A percentile compares a stretch with the other conserved stretches of the same genome.
Conservation (phyloP, 2,797 vertebrate genomes). For the Myotis daubentonii region DNA sequence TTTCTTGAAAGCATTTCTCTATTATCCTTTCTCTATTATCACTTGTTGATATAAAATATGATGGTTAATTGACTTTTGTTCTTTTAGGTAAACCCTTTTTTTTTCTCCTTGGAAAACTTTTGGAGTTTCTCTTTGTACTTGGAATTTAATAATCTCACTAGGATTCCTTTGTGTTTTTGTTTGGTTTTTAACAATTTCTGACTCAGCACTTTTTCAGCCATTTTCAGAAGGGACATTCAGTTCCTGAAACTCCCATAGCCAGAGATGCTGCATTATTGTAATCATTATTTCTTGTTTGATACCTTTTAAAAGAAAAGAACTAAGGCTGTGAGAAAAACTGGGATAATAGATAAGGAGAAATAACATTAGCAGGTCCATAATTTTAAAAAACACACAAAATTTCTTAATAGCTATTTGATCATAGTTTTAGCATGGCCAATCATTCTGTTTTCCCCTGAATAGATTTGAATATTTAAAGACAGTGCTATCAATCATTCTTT, state of each 20-base stretch:
- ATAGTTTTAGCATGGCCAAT: neutral
- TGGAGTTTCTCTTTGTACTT: conserved; percentile 32
- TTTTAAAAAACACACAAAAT: neutral
- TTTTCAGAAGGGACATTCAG: conserved; percentile 46
- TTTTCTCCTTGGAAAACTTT: neutral
- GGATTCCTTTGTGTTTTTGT: conserved; percentile 8
- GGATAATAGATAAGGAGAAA: conserved; percentile 21
- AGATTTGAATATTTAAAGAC: conserved; percentile 40
- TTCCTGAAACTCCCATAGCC: conserved; percentile 12
- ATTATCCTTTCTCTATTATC: neutral
- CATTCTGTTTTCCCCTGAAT: neutral
- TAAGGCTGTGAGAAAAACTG: neutral
- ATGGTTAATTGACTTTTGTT: conserved; percentile 23
- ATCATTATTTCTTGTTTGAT: neutral
- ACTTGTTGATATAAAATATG: neutral
- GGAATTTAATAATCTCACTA: conserved; percentile 4
- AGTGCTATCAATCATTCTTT: conserved; percentile 9
- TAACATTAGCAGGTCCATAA: neutral
- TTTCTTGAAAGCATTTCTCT: neutral
- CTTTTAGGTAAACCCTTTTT: neutral
- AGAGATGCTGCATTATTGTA: conserved; percentile 28
- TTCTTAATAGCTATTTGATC: conserved; percentile 8
- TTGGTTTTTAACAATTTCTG: conserved; percentile 42
- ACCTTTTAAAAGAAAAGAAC: neutral
- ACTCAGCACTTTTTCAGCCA: neutral